These are phyloP conservation scores for Petaurus breviceps DNA, from an alignment of 2,113 vertebrate genomes.

Conservation along the genomic window DNA sequence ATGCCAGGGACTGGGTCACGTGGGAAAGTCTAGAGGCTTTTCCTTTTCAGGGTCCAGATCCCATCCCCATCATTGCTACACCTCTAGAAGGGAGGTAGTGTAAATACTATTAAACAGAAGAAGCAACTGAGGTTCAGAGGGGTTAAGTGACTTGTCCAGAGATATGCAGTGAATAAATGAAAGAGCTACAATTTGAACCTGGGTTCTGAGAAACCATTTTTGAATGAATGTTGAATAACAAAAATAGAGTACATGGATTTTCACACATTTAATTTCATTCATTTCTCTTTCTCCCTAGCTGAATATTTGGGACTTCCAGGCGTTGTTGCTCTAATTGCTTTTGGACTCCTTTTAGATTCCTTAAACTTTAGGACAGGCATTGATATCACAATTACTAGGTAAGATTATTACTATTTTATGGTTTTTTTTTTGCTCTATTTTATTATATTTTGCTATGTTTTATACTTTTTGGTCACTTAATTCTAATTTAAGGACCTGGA, in stretches of 20 bases:
- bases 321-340: slow-evolving; percentile 47
- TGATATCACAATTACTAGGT: slow-evolving; percentile 70
- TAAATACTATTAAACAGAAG: not conserved
- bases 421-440: not conserved
- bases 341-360: slow-evolving; percentile 76
- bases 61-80: not conserved
- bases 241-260: not conserved
- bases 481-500: slow-evolving; percentile 27
- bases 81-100: not conserved
- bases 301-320: slow-evolving; percentile 74
- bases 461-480: not conserved
- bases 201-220: not conserved
- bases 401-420: slow-evolving; percentile 47
- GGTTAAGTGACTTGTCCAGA: not conserved
- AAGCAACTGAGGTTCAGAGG: not conserved
- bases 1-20: too few species aligned
- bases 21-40: too few species aligned
- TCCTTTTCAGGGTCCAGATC: too few species aligned
- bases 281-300: slow-evolving; percentile 56
- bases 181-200: not conserved
- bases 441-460: slow-evolving; percentile 14
- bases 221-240: not conserved
- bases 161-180: not conserved
- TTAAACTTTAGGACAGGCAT: slow-evolving; percentile 72
- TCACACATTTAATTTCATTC: slow-evolving; percentile 38